Base-by-base conservation (phyloP, 2,888 invertebrate species). In the Trimorus sp. region DNA sequence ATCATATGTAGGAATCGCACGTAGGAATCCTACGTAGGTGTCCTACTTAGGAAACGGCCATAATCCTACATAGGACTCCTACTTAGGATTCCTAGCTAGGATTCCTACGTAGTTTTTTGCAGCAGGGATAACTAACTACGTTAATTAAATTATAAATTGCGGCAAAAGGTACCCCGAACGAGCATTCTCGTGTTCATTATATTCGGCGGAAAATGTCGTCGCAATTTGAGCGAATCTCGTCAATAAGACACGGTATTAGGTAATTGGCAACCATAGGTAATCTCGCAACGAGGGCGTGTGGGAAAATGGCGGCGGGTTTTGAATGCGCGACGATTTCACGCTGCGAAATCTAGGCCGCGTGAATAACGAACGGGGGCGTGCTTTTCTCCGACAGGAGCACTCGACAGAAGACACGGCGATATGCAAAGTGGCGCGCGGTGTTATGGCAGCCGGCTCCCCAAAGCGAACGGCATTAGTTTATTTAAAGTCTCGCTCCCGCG, bases 381-480 rank as follows among this genome's bases (percentile, higher is more conserved):
- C 56, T 62, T 63, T 62, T 66, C n/a, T 65, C 65, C 9, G 11
- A 8, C 14, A 11, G 58, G 26, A 58, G 62, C 40, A 62, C 69
- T 65, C 62, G 42, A 37, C 15, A 15, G 49, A 56, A 65, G 51
- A 69, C 56, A 60, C 63, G 58, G 14, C 70, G 60, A 53, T 75
- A 75, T 75, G 82, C 66, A 79, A 77, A 79, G 65, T 70, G 69
- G 66, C 65, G 63, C 58, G 63, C 65, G 59, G 59, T 76, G 76
- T 82, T 77, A 79, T 76, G 77, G 68, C 69, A 75, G 51, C 8
- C 42, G 54, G 66, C 69, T 48, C 48, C 58, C 42, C 59, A 74
- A 78, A 73, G 74, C 65, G 70, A 54, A 26, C 62, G 68, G 69
- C 65, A 75, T 79, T 79, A 82, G 75, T 79, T 75, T 63, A 69